Base-by-base conservation (phyloP, 2,113 vertebrate species). In the Hippoglossus stenolepis region DNA sequence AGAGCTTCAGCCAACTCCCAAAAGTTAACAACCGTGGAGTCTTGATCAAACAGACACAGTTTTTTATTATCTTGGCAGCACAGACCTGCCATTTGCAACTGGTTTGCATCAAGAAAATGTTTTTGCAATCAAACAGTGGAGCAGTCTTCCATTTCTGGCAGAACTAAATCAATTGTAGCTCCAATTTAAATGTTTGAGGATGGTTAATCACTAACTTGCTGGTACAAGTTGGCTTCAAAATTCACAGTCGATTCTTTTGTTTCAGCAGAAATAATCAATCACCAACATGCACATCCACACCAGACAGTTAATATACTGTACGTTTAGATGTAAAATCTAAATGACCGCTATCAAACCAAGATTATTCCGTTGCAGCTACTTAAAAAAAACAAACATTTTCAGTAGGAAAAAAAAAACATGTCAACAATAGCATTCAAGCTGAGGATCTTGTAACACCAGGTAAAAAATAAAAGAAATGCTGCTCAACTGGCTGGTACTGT, bases 11-110 rank as follows among this genome's bases (percentile, higher is more conserved):
- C 54, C 73, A 77, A 24, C 88, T 84, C 83, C 82, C 84, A 74
- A 72, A 66, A 38, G 28, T 62, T 75, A 82, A 82, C 66, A 79
- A 74, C 70, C 79, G 76, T 56, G 60, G 79, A 61, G 56, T 76
- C 64, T 56, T 90, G 73, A 79, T 89, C 83, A 88, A 90, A 91
- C 76, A 91, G 62, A 75, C 79, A n/a, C 77, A 20, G 43, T 21
- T 79, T 79, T 86, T 82, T 82, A 82, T 85, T 28, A 57, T 73
- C 53, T 58, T 5, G 59, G 31, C 5, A n/a, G 23, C 11, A 28
- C 18, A 61, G 53, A 51, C 51, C 23, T 10, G 43, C 70, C 53
- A 72, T 61, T 65, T 31, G 6, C 53, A 21, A 23, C 47, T n/a
- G 28, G 43, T 31, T 31, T 53, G 70, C 28, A 65, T 51, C 23